Conservation (phyloP, 2,888 invertebrate species). For the Syritta pipiens region DNA sequence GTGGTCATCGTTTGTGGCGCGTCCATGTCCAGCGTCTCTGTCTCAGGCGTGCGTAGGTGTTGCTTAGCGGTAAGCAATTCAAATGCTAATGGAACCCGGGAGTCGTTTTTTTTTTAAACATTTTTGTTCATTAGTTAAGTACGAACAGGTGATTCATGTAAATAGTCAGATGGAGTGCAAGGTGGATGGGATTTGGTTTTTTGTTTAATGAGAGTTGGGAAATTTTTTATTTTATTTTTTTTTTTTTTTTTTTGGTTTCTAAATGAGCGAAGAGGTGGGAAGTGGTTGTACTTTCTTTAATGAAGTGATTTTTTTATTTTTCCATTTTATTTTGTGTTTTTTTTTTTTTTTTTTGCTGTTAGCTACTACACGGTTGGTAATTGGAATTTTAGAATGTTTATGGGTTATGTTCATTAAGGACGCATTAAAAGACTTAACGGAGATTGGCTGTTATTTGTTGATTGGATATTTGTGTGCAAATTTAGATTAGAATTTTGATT, state of each 20-base stretch:
- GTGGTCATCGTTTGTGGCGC: not conserved
- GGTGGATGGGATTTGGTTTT: not conserved
- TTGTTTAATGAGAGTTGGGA: not conserved
- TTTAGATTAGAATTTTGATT: not conserved
- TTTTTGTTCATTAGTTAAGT: conserved; percentile 39
- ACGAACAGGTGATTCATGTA: conserved; percentile 29
- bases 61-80: conserved; percentile 16
- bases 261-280: no score
- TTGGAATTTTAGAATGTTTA: conserved; percentile 20
- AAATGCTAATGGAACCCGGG: conserved; percentile 38
- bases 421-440: conserved; percentile 4
- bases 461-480: not conserved
- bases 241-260: no score
- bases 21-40: not conserved
- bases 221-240: not conserved
- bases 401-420: conserved; percentile 18
- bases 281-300: conserved; percentile 15
- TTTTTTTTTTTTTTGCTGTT: no score
- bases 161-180: conserved; percentile 5
- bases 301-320: conserved; percentile 13
- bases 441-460: not conserved
- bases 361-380: not conserved
- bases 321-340: no score
- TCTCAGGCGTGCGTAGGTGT: conserved; percentile 27
- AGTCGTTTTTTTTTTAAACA: conserved; percentile 2